Percentiles rank a stretch among this genome's conserved stretches.
Evolutionary conservation across 2,888 invertebrate genomes (phyloP).

Genomic region (Melanargia galathea): DNA sequence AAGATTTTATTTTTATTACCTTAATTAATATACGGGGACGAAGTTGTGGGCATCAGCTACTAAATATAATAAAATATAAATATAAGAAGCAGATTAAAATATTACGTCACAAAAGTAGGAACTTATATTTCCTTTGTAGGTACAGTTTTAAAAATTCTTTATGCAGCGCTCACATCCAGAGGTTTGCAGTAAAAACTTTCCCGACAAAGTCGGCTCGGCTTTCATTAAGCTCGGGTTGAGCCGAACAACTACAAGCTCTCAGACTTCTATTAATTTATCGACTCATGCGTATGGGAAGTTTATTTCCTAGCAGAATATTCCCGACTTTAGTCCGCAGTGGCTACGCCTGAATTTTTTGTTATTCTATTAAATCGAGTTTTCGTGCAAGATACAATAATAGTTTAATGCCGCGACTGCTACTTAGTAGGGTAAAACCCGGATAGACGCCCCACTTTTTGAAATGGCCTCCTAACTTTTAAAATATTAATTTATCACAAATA

Average conservation of each 20-base stretch:
- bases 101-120: not conserved
- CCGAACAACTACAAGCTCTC: constrained; percentile 12
- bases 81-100: not conserved
- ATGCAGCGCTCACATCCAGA: not conserved
- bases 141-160: not conserved
- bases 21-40: no score
- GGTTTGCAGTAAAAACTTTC: constrained; percentile 8
- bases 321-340: no score
- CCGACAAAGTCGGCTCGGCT: constrained; percentile 5
- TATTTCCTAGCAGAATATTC: constrained; percentile 1
- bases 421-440: no score
- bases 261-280: constrained; percentile 11
- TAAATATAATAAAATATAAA: no score
- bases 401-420: no score
- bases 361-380: no score
- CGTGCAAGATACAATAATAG: no score
- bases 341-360: not conserved
- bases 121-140: not conserved
- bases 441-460: no score
- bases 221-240: constrained; percentile 5
- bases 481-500: no score
- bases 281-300: constrained; percentile 11
- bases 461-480: no score
- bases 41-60: no score
- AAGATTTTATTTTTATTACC: no score